phyloP scores from a whole-genome alignment of 2,797 vertebrate species.

The Eidolon dupreanum region DNA sequence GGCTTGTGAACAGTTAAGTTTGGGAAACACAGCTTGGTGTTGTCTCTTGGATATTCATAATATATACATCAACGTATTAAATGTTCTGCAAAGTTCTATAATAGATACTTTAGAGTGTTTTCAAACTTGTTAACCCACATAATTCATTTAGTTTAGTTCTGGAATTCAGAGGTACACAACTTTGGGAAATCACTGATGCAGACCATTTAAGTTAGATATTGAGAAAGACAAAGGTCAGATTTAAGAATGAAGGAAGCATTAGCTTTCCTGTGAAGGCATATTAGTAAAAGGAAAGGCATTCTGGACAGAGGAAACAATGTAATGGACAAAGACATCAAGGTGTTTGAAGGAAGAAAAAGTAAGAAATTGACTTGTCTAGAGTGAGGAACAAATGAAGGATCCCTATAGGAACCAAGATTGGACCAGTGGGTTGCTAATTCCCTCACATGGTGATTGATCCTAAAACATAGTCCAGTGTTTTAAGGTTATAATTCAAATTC shows the following conservation, averaged over 20 bases:
- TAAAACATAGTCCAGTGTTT: neutral
- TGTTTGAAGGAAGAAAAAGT: neutral
- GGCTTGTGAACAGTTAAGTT: neutral
- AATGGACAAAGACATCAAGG: neutral
- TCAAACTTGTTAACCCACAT: neutral
- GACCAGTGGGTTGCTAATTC: neutral
- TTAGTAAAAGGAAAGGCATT: neutral
- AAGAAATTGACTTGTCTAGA: neutral
- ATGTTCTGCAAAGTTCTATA: neutral
- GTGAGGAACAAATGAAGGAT: neutral
- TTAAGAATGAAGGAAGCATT: neutral
- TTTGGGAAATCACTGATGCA: neutral
- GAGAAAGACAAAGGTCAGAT: neutral
- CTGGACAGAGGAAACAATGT: neutral
- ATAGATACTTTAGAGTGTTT: neutral
- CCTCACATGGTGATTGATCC: neutral
- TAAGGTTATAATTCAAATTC: conserved; percentile 21
- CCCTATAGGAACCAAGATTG: neutral
- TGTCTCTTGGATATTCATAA: neutral
- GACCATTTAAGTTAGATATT: neutral
- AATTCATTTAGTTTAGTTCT: conserved; percentile 2
- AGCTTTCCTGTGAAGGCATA: neutral
- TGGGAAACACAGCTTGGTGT: neutral
- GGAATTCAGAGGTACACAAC: neutral
- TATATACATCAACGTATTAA: neutral